Percentiles rank a stretch among this genome's conserved stretches.
These are phyloP conservation scores for Myoxocephalus aenaeus DNA, from an alignment of 2,797 vertebrate species.

Conservation along the genomic window DNA sequence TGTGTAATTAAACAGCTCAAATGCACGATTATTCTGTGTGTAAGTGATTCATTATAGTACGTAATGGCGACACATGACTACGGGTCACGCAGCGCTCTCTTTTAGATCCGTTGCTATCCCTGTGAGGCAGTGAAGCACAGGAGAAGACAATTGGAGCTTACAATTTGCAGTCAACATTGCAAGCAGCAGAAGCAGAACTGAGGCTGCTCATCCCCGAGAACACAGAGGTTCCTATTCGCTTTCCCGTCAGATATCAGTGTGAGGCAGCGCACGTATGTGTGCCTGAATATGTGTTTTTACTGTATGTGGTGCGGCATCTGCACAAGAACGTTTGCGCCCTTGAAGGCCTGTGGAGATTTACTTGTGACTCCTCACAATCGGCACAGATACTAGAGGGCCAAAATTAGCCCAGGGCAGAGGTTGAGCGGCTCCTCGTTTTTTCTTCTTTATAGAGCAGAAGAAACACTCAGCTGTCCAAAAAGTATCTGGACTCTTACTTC, in stretches of 20 bases:
- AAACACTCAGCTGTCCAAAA: conserved; percentile 38
- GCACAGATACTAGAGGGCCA: conserved; percentile 76
- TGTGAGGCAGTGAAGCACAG: conserved; percentile 51
- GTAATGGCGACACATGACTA: conserved; percentile 53
- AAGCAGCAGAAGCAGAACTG: conserved; percentile 40
- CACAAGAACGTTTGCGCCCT: conserved; percentile 55
- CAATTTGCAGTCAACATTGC: conserved; percentile 47
- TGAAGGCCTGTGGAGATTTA: conserved; percentile 65
- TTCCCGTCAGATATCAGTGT: conserved; percentile 32
- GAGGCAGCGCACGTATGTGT: conserved; percentile 10
- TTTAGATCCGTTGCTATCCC: conserved; percentile 48
- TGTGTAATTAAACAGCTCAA: conserved; percentile 61
- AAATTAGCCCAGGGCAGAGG: conserved; percentile 76
- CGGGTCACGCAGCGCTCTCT: conserved; percentile 49
- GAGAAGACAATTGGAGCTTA: conserved; percentile 64
- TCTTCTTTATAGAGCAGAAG: conserved; percentile 28
- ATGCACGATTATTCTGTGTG: conserved; percentile 44
- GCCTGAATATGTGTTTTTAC: conserved; percentile 17
- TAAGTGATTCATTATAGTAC: conserved; percentile 43
- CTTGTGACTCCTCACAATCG: conserved; percentile 71
- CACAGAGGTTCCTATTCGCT: conserved; percentile 55
- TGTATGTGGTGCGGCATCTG: conserved; percentile 46
- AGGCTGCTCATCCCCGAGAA: conserved; percentile 42
- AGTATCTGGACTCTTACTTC: conserved; percentile 20
- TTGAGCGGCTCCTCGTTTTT: conserved; percentile 46